Evolutionary conservation across 1,140 invertebrate genomes (phyloP).

Genomic region (Camponotus vicinus): DNA sequence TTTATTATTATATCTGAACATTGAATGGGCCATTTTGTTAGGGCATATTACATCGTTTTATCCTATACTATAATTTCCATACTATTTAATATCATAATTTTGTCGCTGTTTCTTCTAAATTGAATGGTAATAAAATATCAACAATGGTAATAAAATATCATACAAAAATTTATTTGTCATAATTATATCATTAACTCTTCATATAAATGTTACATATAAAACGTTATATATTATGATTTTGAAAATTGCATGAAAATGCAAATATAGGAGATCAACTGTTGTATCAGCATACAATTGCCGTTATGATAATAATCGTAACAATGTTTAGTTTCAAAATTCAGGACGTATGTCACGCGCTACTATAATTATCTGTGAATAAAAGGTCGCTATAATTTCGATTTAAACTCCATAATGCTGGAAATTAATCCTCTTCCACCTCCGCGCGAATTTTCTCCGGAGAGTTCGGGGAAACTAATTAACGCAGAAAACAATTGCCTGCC

Average conservation of each 20-base stretch:
- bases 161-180: background rate
- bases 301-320: too few relatives aligned
- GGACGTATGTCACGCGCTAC: background rate
- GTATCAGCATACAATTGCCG: too few relatives aligned
- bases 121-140: background rate
- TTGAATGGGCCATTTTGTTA: too few relatives aligned
- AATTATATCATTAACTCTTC: slow-evolving; percentile 1
- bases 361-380: background rate
- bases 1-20: too few relatives aligned
- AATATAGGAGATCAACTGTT: too few relatives aligned
- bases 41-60: too few relatives aligned
- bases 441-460: background rate
- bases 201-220: background rate
- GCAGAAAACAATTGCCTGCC: slow-evolving; percentile 15
- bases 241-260: too few relatives aligned
- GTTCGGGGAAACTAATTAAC: slow-evolving; percentile 19
- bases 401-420: slow-evolving; percentile 9
- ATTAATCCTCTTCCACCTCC: background rate
- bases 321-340: too few relatives aligned
- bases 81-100: background rate
- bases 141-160: background rate
- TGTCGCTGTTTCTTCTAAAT: background rate
- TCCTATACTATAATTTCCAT: too few relatives aligned
- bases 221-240: background rate
- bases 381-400: background rate